Evolutionary conservation across 2,888 invertebrate species (phyloP), one percentile per base, ranked within the genome.

Genomic region (Nesidiocoris tenuis): DNA sequence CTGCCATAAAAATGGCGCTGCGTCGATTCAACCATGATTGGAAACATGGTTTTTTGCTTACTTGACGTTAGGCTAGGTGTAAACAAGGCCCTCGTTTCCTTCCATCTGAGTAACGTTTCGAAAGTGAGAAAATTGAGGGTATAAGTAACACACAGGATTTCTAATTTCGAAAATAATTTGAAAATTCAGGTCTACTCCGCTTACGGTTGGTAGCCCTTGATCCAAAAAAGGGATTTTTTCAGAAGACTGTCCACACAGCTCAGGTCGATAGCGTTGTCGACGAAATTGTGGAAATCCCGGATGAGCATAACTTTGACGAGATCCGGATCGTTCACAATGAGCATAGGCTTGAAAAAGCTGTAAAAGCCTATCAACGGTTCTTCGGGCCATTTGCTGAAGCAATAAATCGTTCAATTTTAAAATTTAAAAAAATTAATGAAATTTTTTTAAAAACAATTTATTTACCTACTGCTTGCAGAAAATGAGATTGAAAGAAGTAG

Each of bases 291-390:
- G 17, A 65, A 65, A 17, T 65, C 65, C 25, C 9, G 24, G 22
- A 23, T 17, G n/a, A 65, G n/a, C 5, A 65, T 25, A 2, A 7
- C 16, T 65, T 65, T 65, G 24, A 65, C 22, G 25, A 65, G 65
- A 1, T 25, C 39, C n/a, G 65, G 24, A 18, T 65, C 65, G n/a
- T 21, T 25, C 7, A 65, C 25, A 2, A 65, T n/a, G 65, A 65
- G 65, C 25, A 65, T 25, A 3, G 65, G 65, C 39, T 2, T 2
- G 39, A n/a, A 25, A 17, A 65, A 65, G n/a, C 25, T n/a, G 65
- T 65, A 65, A 25, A 65, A 65, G 1, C 65, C 65, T 12, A 65
- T 65, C 39, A 65, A 25, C 25, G 65, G 25, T 25, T 23, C 65
- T 23, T 65, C 19, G 5, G 65, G 65, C 17, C 17, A 65, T 65